These are phyloP conservation scores for Pheosia tremula DNA, from an alignment of 2,888 invertebrate species.

Conservation along the genomic window DNA sequence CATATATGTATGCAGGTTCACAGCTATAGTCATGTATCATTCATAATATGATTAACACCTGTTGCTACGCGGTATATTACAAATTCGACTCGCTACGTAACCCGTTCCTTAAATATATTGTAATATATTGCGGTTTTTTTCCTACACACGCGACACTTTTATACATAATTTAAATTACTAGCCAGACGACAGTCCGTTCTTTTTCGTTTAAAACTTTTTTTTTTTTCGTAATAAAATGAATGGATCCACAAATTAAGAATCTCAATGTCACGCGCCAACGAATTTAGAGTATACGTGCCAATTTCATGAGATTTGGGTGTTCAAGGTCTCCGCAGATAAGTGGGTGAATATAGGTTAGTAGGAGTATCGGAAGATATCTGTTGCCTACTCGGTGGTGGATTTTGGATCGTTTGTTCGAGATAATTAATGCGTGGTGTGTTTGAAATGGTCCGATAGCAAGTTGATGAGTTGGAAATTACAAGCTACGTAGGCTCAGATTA, in stretches of 20 bases:
- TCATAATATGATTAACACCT: conserved; percentile 23
- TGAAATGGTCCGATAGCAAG: conserved; percentile 7
- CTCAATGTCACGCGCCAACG: conserved; percentile 53
- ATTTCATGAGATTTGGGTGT: conserved; percentile 49
- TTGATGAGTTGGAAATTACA: not conserved
- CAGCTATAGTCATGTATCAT: not conserved
- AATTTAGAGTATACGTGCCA: conserved; percentile 58
- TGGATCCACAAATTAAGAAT: conserved; percentile 60
- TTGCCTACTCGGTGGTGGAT: not conserved
- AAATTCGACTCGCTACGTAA: conserved; percentile 26
- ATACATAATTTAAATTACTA: conserved; percentile 43
- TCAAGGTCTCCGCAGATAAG: conserved; percentile 52
- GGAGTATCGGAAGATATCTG: conserved; percentile 39
- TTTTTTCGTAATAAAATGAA: conserved; percentile 63
- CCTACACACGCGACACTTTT: conserved; percentile 28
- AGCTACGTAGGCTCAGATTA: not conserved
- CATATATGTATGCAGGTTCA: too few species aligned
- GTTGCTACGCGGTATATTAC: conserved; percentile 24
- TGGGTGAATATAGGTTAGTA: conserved; percentile 57
- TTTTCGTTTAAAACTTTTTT: conserved; percentile 42
- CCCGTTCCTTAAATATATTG: conserved; percentile 43
- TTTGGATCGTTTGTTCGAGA: not conserved
- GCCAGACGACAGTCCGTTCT: conserved; percentile 46
- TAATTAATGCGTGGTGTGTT: conserved; percentile 5
- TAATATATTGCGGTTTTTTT: conserved; percentile 46